These are phyloP conservation scores for Protobothrops flavoviridis DNA, from an alignment of 2,113 vertebrate genomes.

Conservation along the genomic window DNA sequence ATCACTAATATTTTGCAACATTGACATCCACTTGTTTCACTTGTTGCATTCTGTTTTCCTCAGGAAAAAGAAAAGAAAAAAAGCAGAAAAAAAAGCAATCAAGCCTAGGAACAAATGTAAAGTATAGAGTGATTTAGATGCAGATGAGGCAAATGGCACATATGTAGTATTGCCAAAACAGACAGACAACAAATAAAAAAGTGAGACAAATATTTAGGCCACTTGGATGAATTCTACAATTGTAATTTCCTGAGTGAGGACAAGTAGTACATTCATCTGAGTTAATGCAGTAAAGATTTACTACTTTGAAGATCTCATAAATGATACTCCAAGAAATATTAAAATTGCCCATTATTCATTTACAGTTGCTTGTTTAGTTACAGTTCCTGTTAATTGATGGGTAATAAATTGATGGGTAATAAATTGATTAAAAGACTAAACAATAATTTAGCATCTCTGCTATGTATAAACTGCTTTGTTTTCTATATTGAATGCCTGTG, in stretches of 20 bases:
- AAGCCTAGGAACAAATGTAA: constrained; percentile 35
- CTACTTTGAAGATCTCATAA: not conserved
- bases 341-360: not conserved
- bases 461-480: not conserved
- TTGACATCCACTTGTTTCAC: constrained; percentile 19
- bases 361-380: not conserved
- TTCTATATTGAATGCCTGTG: not conserved
- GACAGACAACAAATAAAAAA: constrained; percentile 34
- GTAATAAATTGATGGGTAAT: no score
- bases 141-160: constrained; percentile 36
- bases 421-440: no score
- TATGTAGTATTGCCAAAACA: constrained; percentile 11
- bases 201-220: constrained; percentile 11
- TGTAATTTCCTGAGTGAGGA: constrained; percentile 36
- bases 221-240: constrained; percentile 42
- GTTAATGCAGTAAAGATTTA: not conserved
- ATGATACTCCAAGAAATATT: not conserved
- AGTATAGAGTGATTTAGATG: constrained; percentile 34
- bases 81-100: not conserved
- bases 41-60: constrained; percentile 38
- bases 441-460: not conserved
- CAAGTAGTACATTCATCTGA: not conserved
- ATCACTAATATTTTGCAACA: constrained; percentile 30
- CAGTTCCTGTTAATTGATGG: not conserved
- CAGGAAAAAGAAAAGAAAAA: constrained; percentile 9